These are phyloP conservation scores for Yponomeuta cagnagella DNA, from an alignment of 2,888 invertebrate genomes.

Conservation along the genomic window DNA sequence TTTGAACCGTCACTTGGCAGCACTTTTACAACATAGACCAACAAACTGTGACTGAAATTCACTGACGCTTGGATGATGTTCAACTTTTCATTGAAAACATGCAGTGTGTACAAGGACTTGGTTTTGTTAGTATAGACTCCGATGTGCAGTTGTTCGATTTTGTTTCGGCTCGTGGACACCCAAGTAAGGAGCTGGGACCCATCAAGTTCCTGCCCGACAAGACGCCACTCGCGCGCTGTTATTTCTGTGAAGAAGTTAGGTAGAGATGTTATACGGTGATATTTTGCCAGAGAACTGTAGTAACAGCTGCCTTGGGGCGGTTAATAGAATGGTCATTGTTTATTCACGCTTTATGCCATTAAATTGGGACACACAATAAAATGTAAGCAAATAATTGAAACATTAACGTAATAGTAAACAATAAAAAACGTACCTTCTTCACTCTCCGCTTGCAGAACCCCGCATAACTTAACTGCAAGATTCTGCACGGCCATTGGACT, in stretches of 20 bases:
- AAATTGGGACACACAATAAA: no score
- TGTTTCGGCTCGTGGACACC: constrained; percentile 53
- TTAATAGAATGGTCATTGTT: no score
- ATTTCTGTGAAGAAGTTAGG: constrained; percentile 55
- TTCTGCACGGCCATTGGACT: constrained; percentile 63
- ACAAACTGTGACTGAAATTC: constrained; percentile 79
- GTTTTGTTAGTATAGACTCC: constrained; percentile 78
- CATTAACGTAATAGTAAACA: neutral
- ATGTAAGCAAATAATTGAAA: no score
- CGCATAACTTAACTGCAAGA: constrained; percentile 76
- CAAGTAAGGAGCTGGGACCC: constrained; percentile 84
- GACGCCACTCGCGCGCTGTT: constrained; percentile 84
- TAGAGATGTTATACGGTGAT: neutral
- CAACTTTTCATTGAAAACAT: constrained; percentile 77
- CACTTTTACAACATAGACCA: constrained; percentile 81
- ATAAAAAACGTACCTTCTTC: constrained; percentile 55
- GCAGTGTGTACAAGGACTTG: constrained; percentile 76
- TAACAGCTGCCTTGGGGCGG: no score
- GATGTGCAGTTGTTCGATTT: constrained; percentile 57
- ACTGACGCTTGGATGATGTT: constrained; percentile 88
- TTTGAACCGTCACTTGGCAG: constrained; percentile 42
- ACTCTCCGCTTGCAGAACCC: constrained; percentile 65
- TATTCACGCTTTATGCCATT: no score
- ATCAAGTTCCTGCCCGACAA: constrained; percentile 88
- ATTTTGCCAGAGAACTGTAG: neutral